phyloP scores from a whole-genome alignment of 2,888 invertebrate species.

The Dynastes grantii region DNA sequence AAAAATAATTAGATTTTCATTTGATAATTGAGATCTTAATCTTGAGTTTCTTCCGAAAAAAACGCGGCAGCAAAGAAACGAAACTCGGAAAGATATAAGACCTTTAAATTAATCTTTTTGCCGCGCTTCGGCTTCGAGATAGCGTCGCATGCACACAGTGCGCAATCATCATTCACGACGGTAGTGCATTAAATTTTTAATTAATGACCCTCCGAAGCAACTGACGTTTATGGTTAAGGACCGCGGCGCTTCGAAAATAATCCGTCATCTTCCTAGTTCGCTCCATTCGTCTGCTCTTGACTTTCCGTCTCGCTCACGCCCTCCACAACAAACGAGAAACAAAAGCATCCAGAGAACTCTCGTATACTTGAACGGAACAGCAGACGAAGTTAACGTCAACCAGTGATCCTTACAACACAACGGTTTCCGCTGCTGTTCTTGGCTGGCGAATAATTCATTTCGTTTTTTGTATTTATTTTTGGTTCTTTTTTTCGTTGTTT shows the following conservation, averaged over 20 bases:
- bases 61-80: neutral
- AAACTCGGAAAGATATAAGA: neutral
- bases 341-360: conserved; percentile 5
- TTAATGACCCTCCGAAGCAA: conserved; percentile 16
- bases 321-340: neutral
- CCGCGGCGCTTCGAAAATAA: conserved; percentile 22
- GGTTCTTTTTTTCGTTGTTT: no score
- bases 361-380: neutral
- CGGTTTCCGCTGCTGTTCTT: neutral
- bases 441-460: conserved; percentile 27
- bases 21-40: conserved; percentile 14
- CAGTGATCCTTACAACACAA: neutral
- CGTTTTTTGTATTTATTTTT: neutral
- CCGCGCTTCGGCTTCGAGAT: neutral
- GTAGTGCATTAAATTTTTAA: conserved; percentile 35
- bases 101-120: conserved; percentile 11
- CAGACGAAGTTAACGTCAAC: conserved; percentile 6
- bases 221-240: conserved; percentile 36
- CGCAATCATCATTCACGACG: conserved; percentile 19
- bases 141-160: conserved; percentile 12
- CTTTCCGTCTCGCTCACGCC: neutral
- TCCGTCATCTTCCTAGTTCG: neutral
- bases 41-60: neutral
- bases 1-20: neutral
- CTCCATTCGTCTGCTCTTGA: neutral